Evolutionary conservation across 2,113 vertebrate genomes (phyloP), one percentile per base, ranked within the genome.

Genomic region (Misgurnus mizolepis): DNA sequence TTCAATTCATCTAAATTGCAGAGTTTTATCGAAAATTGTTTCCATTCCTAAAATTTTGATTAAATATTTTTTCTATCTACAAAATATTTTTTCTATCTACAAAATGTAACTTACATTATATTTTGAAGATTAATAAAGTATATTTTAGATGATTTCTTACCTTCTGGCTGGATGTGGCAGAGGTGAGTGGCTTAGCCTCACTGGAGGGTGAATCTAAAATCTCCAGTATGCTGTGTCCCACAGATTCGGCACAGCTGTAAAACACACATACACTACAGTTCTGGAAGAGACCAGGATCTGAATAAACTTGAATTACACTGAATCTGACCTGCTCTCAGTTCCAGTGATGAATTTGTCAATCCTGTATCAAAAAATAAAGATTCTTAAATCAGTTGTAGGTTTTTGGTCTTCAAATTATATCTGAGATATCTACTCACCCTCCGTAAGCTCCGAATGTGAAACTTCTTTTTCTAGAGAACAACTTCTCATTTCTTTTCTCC

Each of bases 391-490:
- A 34, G 27, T 34, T 22, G 3, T 34, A 34, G 27, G 27, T 34
- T 34, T 34, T 34, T 34, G 27, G 55, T 18, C 2, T 43, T 66
- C 0, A 60, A 15, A 61, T 14, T 27, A 50, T 41, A 8, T 27
- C 17, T 61, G 5, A 53, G 22, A 55, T 41, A 12, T 40, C 6
- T 43, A 93, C 95, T 80, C 89, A 96, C 95, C 94, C 88, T 88
- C 91, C 91, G 82, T 94, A 91, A 41, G 92, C 91, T 39, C 90
- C 94, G 15, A 93, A 93, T 58, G 92, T 93, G 83, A 91, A 94
- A 89, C 93, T 93, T 86, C 81, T 92, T 89, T 95, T 93, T 84
- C 88, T 91, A 79, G 94, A 91, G 87, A 92, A 92, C 88, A 94
- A 92, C 77, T 83, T 81, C 83, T 87, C 70, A 75, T 83, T 90